Base-by-base conservation (phyloP, 2,888 invertebrate genomes). In the Hedychridium roseum region DNA sequence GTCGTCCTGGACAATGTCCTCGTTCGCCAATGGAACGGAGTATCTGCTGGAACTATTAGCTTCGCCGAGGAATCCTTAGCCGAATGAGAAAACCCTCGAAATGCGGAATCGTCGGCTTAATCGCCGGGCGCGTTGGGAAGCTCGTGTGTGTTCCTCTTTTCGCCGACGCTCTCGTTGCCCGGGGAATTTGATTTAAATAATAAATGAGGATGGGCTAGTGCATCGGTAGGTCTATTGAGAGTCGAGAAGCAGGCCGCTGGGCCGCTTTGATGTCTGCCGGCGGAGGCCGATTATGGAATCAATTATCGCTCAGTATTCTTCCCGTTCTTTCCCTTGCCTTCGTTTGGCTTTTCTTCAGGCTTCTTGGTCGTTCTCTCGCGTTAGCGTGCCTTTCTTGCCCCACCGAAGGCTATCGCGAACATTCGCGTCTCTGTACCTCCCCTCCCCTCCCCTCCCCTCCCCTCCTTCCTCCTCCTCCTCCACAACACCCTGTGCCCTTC, bases 231-330 rank as follows among this genome's bases (percentile, higher is more conserved):
- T 49, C 58, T 46, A 40, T 14, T 16, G 40, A 45, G 41, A 49
- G 50, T 49, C 39, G 43, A 48, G 34, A 34, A 39, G 36, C 20
- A n/a, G 31, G 50, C 35, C 40, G 32, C 36, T 42, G 45, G 53
- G 50, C 50, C 54, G 51, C 68, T 68, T 68, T 68, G 66, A 66
- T 69, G 68, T 69, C 62, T 51, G 60, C 54, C 59, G 52, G 61
- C 56, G 54, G 58, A 47, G 60, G 50, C 60, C 66, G 68, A 69
- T 69, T 69, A 69, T 64, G 60, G 64, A 69, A 68, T 69, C 66
- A 68, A 69, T 69, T 69, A 68, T 66, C 66, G 58, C 68, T 45
- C 49, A 54, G 47, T 56, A 50, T 43, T 58, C 57, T 28, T 28
- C 35, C 28, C 23, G 26, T 28, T 39, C 27, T 26, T 38, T 42